phyloP scores from a whole-genome alignment of 2,797 vertebrate species.

The Prionace glauca region DNA sequence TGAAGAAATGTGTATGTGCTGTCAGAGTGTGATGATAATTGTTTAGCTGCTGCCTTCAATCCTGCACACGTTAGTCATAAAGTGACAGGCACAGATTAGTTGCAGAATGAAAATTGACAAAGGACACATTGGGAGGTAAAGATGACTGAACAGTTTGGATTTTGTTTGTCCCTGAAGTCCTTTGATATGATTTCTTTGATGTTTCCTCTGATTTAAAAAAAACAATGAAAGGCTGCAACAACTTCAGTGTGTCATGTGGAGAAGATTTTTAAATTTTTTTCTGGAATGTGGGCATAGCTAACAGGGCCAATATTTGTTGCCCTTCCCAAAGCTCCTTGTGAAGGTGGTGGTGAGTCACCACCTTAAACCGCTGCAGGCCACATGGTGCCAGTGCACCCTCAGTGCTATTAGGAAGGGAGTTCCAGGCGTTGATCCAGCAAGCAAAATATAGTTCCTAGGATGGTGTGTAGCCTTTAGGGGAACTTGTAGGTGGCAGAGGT shows the following conservation, averaged over 20 bases:
- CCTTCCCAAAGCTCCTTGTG: neutral
- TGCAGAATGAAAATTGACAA: slow-evolving; percentile 26
- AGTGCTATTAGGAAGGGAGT: neutral
- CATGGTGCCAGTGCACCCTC: too few species aligned
- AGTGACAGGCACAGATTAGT: slow-evolving; percentile 19
- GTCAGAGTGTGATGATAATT: neutral
- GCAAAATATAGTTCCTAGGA: neutral
- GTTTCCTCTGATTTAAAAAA: slow-evolving; percentile 18
- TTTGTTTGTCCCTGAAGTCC: slow-evolving; percentile 15
- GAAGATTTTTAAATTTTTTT: neutral
- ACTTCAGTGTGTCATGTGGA: neutral
- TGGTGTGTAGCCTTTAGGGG: neutral
- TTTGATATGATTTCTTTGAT: slow-evolving; percentile 32
- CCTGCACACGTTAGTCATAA: slow-evolving; percentile 1
- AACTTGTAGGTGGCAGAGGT: neutral
- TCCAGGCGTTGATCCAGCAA: neutral
- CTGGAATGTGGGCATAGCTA: neutral
- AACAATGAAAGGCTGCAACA: neutral
- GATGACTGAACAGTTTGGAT: slow-evolving; percentile 32
- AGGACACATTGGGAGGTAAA: slow-evolving; percentile 15
- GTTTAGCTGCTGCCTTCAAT: neutral
- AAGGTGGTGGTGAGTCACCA: neutral
- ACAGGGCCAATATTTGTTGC: neutral
- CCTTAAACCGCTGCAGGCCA: neutral
- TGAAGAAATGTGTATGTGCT: neutral